Evolutionary conservation across 2,113 vertebrate species (phyloP).

Genomic region (Tursiops truncatus): DNA sequence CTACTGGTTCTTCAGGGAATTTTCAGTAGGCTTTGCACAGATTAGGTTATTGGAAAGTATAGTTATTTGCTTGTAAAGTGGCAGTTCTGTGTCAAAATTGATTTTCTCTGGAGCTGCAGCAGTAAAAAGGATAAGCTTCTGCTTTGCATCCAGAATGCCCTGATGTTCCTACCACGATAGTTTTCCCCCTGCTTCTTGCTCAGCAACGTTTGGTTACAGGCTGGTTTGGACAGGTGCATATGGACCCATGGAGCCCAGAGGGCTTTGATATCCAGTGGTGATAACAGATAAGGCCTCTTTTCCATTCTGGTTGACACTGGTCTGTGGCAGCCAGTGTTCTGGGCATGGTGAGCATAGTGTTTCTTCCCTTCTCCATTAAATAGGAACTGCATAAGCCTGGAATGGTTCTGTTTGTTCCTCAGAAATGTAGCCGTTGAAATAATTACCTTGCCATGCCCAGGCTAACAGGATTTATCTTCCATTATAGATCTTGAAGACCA

Average conservation of each 20-base stretch:
- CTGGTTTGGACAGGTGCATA: conserved; percentile 52
- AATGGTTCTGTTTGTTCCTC: conserved; percentile 52
- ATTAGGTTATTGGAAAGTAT: conserved; percentile 95
- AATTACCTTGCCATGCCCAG: conserved; percentile 41
- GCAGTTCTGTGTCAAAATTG: conserved; percentile 93
- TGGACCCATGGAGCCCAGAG: background rate
- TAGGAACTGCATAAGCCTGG: background rate
- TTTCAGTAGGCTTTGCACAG: conserved; percentile 93
- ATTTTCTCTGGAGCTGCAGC: conserved; percentile 92
- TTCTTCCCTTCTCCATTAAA: background rate
- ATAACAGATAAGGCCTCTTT: background rate
- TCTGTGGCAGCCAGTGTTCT: background rate
- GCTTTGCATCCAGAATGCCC: conserved; percentile 88
- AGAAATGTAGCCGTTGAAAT: conserved; percentile 43
- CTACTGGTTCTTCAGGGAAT: conserved; percentile 92
- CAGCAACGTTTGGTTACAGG: conserved; percentile 43
- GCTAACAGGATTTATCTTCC: conserved; percentile 55
- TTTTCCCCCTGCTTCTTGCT: conserved; percentile 71
- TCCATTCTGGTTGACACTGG: background rate
- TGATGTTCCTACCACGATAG: conserved; percentile 81
- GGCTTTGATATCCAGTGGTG: background rate
- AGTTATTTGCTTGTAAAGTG: conserved; percentile 93
- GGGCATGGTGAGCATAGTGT: background rate
- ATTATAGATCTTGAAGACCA: conserved; percentile 51
- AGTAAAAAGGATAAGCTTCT: conserved; percentile 93